Conservation (phyloP, 2,113 vertebrate species). For the Trematomus loennbergii region DNA sequence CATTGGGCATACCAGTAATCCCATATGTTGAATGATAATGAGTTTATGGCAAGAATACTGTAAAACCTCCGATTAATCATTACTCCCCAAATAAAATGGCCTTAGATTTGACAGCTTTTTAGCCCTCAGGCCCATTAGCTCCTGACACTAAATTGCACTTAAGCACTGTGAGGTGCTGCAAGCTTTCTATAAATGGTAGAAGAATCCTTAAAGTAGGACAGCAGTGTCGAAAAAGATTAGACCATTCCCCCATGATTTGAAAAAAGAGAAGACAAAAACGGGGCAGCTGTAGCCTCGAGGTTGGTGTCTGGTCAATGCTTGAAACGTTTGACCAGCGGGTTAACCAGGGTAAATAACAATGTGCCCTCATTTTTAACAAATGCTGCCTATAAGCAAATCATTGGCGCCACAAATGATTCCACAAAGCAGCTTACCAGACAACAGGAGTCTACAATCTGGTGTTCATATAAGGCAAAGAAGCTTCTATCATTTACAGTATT, state of each 20-base stretch:
- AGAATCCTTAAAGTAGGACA: constrained; percentile 69
- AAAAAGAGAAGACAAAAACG: constrained; percentile 53
- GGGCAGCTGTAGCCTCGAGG: constrained; percentile 59
- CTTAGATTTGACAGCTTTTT: background rate
- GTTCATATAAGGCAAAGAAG: background rate
- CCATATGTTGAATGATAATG: background rate
- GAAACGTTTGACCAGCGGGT: constrained; percentile 20
- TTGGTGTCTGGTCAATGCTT: constrained; percentile 30
- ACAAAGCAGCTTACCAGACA: background rate
- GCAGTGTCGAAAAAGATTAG: constrained; percentile 64
- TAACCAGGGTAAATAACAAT: constrained; percentile 2
- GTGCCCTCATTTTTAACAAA: constrained; percentile 43
- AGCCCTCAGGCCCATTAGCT: background rate
- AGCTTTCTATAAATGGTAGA: constrained; percentile 44
- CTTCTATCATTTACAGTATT: background rate
- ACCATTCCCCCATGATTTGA: constrained; percentile 38
- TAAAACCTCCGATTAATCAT: background rate
- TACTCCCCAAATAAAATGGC: background rate
- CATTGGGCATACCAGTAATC: background rate
- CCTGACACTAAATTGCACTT: constrained; percentile 15
- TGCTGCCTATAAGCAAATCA: background rate
- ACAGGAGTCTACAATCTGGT: background rate
- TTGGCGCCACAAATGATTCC: background rate
- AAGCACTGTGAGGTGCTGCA: constrained; percentile 21
- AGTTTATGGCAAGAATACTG: background rate